A percentile compares a stretch with the other conserved stretches of the same genome.
These are phyloP conservation scores for Anthonomus grandis DNA, from an alignment of 1,140 invertebrate genomes.

Conservation along the genomic window DNA sequence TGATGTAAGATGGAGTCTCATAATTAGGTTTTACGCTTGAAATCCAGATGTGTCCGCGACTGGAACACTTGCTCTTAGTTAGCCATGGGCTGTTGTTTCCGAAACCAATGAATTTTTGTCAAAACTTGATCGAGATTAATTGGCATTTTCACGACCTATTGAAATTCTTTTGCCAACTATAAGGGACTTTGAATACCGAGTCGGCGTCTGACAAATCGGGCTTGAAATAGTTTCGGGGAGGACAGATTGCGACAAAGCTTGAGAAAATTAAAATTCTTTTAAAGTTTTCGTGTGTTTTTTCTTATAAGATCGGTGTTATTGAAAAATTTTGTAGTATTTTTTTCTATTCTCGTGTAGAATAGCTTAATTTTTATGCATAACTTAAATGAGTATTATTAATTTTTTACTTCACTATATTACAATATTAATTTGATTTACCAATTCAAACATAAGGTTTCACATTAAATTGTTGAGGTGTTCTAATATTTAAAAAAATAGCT, in stretches of 20 bases:
- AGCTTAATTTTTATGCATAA: too few relatives aligned
- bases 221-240: constrained; percentile 8
- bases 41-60: constrained; percentile 45
- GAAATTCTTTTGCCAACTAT: constrained; percentile 24
- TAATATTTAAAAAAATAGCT: too few relatives aligned
- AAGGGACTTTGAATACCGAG: constrained; percentile 6
- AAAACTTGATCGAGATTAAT: constrained; percentile 27
- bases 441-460: too few relatives aligned
- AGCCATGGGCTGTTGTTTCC: constrained; percentile 37
- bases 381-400: too few relatives aligned
- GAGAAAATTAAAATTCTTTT: neutral
- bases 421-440: too few relatives aligned
- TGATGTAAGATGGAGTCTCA: constrained; percentile 41
- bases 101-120: constrained; percentile 33
- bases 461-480: too few relatives aligned
- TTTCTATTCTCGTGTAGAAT: too few relatives aligned
- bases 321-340: too few relatives aligned
- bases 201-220: constrained; percentile 16
- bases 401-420: too few relatives aligned
- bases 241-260: constrained; percentile 1
- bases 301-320: too few relatives aligned
- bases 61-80: constrained; percentile 45
- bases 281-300: too few relatives aligned
- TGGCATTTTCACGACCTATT: constrained; percentile 30
- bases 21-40: constrained; percentile 45